Conservation (phyloP, 2,113 vertebrate genomes). For the Malaclemys terrapin region DNA sequence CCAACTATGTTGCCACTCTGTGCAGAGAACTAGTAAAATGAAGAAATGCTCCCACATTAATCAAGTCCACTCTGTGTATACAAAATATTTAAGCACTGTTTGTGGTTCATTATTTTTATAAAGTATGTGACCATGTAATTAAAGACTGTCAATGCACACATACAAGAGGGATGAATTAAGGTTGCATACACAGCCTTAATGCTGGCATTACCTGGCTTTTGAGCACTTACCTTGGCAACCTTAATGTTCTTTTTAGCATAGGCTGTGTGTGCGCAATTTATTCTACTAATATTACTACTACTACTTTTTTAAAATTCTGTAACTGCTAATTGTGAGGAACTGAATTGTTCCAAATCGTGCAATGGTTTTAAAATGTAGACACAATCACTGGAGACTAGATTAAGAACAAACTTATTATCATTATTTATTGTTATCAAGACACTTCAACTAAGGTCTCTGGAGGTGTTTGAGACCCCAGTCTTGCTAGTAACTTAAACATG, state of each 20-base stretch:
- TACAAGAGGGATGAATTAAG: neutral
- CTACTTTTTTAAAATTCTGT: neutral
- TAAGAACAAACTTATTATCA: neutral
- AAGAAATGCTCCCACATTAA: neutral
- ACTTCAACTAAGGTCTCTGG: neutral
- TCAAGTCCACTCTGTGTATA: neutral
- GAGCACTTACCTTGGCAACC: neutral
- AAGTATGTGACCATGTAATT: neutral
- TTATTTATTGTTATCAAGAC: neutral
- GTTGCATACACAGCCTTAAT: neutral
- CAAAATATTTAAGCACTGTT: neutral
- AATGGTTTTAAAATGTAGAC: neutral
- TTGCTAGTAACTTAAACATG: neutral
- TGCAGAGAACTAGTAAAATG: neutral
- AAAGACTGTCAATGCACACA: neutral
- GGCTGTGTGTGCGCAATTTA: neutral
- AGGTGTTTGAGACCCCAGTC: neutral
- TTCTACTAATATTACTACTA: neutral
- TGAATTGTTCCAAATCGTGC: neutral
- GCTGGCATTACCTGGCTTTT: neutral
- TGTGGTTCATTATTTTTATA: neutral
- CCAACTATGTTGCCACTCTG: neutral
- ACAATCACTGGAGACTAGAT: neutral
- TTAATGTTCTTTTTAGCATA: neutral
- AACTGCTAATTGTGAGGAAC: neutral